A percentile compares a stretch with the other conserved stretches of the same genome.
phyloP scores from a whole-genome alignment of 2,113 vertebrate species.

The Tragelaphus scriptus region DNA sequence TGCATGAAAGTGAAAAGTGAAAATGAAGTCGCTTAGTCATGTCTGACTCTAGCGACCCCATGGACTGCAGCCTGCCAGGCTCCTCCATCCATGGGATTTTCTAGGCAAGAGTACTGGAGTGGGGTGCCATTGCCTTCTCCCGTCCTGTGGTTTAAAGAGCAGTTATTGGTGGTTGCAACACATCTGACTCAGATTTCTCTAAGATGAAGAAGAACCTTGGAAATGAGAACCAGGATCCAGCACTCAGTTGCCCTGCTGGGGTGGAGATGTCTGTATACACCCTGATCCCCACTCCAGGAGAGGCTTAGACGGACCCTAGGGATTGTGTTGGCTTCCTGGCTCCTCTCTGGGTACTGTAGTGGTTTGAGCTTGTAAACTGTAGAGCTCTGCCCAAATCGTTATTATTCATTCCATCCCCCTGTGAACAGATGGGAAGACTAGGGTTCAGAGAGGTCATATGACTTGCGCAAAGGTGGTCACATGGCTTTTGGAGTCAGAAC shows the following conservation, averaged over 20 bases:
- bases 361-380: background rate
- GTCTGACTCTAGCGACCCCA: no score
- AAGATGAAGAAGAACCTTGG: background rate
- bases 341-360: background rate
- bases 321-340: background rate
- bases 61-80: no score
- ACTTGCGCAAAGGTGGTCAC: background rate
- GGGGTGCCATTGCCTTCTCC: no score
- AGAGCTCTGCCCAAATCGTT: background rate
- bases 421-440: background rate
- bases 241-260: background rate
- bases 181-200: background rate
- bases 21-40: no score
- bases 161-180: background rate
- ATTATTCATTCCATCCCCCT: background rate
- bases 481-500: background rate
- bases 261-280: background rate
- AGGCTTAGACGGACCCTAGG: background rate
- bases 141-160: constrained; percentile 14
- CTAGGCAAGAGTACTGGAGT: no score
- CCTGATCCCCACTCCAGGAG: background rate
- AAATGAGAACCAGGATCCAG: background rate
- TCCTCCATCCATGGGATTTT: no score
- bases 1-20: no score
- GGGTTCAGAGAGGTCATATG: background rate